Percentiles rank a stretch among this genome's conserved stretches.
Conservation (phyloP, 2,888 invertebrate genomes). For the Podotricha telesiphe region DNA sequence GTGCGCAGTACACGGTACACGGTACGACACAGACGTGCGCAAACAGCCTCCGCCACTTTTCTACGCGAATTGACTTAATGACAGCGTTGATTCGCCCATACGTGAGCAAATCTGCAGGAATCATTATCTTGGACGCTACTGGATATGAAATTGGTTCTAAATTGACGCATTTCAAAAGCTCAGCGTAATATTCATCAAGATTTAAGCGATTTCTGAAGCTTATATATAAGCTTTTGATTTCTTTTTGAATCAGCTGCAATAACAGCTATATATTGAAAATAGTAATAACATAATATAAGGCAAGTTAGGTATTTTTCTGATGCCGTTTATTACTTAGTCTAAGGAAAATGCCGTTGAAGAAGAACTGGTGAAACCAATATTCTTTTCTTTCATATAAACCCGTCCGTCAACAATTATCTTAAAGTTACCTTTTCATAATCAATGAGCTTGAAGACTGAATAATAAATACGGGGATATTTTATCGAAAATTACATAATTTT, state of each 20-base stretch:
- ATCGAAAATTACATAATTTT: too few relatives aligned
- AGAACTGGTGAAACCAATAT: too few relatives aligned
- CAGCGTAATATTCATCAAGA: slow-evolving; percentile 8
- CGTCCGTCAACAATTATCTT: too few relatives aligned
- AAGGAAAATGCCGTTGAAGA: too few relatives aligned
- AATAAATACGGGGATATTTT: too few relatives aligned
- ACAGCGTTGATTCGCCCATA: slow-evolving; percentile 52
- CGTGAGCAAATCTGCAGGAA: slow-evolving; percentile 60
- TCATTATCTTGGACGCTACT: slow-evolving; percentile 45
- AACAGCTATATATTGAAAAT: background rate
- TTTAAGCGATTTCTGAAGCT: slow-evolving; percentile 6
- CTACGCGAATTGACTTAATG: slow-evolving; percentile 54
- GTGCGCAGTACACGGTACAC: slow-evolving; percentile 61
- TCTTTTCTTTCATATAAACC: too few relatives aligned
- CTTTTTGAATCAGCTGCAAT: background rate
- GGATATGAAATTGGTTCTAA: slow-evolving; percentile 40
- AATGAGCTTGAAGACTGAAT: too few relatives aligned
- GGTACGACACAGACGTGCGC: slow-evolving; percentile 60
- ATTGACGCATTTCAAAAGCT: slow-evolving; percentile 33
- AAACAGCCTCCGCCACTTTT: slow-evolving; percentile 56
- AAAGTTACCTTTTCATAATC: too few relatives aligned
- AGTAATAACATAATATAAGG: too few relatives aligned
- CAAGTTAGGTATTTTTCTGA: background rate
- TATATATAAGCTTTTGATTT: background rate
- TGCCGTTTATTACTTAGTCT: background rate